A percentile compares a stretch with the other conserved stretches of the same genome.
Conservation (phyloP, 2,113 vertebrate genomes). For the Toxotes chatareus region DNA sequence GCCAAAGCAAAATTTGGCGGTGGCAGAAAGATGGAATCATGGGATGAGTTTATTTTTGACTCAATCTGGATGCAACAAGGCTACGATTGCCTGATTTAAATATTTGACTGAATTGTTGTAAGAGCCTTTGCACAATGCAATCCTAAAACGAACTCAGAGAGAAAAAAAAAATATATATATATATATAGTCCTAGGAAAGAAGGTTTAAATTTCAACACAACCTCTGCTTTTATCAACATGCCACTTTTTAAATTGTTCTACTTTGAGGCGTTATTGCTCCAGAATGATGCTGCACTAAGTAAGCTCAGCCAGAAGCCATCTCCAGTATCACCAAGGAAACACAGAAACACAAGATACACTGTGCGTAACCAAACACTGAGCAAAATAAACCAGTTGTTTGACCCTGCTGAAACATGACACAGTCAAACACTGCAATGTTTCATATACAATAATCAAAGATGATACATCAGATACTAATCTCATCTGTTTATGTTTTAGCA, state of each 20-base stretch:
- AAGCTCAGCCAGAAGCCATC: conserved; percentile 16
- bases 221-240: conserved; percentile 30
- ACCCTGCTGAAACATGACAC: conserved; percentile 31
- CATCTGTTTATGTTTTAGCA: conserved; percentile 33
- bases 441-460: conserved; percentile 28
- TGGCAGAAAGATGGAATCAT: conserved; percentile 5
- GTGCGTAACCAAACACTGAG: conserved; percentile 6
- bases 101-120: background rate
- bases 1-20: conserved; percentile 17
- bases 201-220: conserved; percentile 38
- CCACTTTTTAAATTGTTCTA: conserved; percentile 1
- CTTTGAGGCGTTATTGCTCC: conserved; percentile 15
- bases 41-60: conserved; percentile 5
- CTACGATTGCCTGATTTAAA: conserved; percentile 8
- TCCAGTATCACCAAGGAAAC: conserved; percentile 24
- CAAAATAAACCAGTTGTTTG: conserved; percentile 24
- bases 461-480: conserved; percentile 26
- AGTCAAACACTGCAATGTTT: conserved; percentile 7
- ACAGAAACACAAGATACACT: conserved; percentile 2
- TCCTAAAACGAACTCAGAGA: background rate
- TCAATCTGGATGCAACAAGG: background rate
- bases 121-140: conserved; percentile 7
- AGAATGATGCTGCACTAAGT: conserved; percentile 9
- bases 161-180: background rate
- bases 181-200: background rate